Conservation (phyloP, 2,797 vertebrate genomes). For the Vipera latastei region DNA sequence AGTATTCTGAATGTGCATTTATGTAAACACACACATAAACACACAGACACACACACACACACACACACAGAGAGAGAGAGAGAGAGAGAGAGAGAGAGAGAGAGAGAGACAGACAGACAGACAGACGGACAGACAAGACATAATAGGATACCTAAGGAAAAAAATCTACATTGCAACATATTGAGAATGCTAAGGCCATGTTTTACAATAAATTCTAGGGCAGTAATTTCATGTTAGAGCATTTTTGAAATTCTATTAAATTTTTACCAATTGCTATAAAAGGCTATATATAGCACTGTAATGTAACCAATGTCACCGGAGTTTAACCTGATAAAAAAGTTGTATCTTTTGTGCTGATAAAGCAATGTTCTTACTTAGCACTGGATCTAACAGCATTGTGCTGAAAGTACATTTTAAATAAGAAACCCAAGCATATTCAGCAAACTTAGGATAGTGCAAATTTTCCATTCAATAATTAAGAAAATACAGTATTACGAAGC, state of each 20-base stretch:
- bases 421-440: slow-evolving; percentile 1
- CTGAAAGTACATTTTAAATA: slow-evolving; percentile 47
- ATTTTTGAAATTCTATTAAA: background rate
- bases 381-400: slow-evolving; percentile 36
- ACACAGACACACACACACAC: background rate
- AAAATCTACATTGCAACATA: background rate
- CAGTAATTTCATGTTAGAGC: slow-evolving; percentile 32
- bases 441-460: slow-evolving; percentile 15
- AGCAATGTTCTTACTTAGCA: slow-evolving; percentile 43
- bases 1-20: background rate
- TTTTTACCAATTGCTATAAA: slow-evolving; percentile 38
- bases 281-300: slow-evolving; percentile 32
- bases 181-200: background rate
- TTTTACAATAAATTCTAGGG: background rate
- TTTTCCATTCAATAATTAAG: slow-evolving; percentile 51
- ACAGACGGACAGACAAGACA: background rate
- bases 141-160: background rate
- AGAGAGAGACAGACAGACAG: too few species aligned
- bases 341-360: slow-evolving; percentile 49
- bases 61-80: background rate
- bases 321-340: slow-evolving; percentile 38
- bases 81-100: too few species aligned
- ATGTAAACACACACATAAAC: background rate
- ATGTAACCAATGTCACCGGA: slow-evolving; percentile 23
- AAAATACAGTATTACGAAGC: background rate